Base-by-base conservation (phyloP, 2,888 invertebrate genomes). In the Agrypnus murinus region DNA sequence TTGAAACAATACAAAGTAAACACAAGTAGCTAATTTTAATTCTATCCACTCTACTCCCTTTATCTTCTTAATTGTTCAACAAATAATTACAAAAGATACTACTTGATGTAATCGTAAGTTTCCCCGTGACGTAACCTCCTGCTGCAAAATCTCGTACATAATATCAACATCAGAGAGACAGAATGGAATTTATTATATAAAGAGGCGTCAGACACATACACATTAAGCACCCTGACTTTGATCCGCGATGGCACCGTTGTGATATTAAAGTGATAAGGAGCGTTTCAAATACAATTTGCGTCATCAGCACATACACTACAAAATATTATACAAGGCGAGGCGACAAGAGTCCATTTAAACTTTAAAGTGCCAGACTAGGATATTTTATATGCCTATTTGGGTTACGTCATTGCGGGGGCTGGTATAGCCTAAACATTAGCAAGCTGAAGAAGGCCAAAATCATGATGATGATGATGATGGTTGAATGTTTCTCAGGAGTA, bases 291-390 rank as follows among this genome's bases (percentile, higher is more conserved):
- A 58, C 48, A 17, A 38, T 58, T 71, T 71, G 59, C 67, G 71
- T 71, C 66, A 71, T 65, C 70, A 62, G 53, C 58, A 17, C 57
- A 69, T 64, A n/a, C n/a, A n/a, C n/a, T n/a, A n/a, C n/a, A n/a
- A n/a, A n/a, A n/a, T n/a, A n/a, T n/a, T 31, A 55, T 34, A 25
- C 65, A 67, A 48, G 46, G 40, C 64, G 62, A 59, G 38, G 50
- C 60, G 64, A 55, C 45, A 50, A 34, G 57, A 48, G 48, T 60
- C 59, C 65, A 68, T 72, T 68, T 68, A 72, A 72, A 72, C 59
- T 72, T 68, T 72, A 68, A 72, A 72, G 65, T 68, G 60, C 68
- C 65, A 48, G 32, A 57, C 55, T 43, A 57, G 2, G 25, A 34
- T 31, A 15, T 34, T 70, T 25, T 25, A 25, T 25, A 38, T 65